Evolutionary conservation across 2,888 invertebrate species (phyloP).

Genomic region (Leptinotarsa rubiginosa): DNA sequence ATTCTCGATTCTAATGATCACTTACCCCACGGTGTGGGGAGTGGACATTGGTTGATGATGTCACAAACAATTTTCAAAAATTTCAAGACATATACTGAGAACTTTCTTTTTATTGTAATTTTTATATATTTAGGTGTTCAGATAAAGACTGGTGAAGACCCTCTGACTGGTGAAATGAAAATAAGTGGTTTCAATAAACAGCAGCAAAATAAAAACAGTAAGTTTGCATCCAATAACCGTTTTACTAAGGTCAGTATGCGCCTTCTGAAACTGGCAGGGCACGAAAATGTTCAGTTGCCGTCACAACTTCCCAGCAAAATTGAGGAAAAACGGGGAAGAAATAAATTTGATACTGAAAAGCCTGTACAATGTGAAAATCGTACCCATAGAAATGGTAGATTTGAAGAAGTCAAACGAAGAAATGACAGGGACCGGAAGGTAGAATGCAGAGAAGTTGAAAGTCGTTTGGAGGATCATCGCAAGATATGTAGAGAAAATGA

Average conservation of each 20-base stretch:
- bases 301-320: slow-evolving; percentile 40
- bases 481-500: slow-evolving; percentile 13
- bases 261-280: slow-evolving; percentile 51
- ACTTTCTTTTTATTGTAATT: no score
- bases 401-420: slow-evolving; percentile 34
- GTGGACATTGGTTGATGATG: no score
- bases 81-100: no score
- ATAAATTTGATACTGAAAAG: slow-evolving; percentile 63
- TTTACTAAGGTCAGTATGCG: slow-evolving; percentile 48
- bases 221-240: slow-evolving; percentile 34
- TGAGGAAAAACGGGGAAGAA: slow-evolving; percentile 56
- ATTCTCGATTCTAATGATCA: no score
- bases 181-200: slow-evolving; percentile 61
- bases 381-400: slow-evolving; percentile 36
- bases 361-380: slow-evolving; percentile 50
- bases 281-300: slow-evolving; percentile 38
- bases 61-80: no score
- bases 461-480: slow-evolving; percentile 15
- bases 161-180: slow-evolving; percentile 58
- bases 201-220: slow-evolving; percentile 45
- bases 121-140: slow-evolving; percentile 60
- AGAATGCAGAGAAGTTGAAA: slow-evolving; percentile 13
- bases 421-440: slow-evolving; percentile 26
- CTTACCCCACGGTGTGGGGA: no score
- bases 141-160: slow-evolving; percentile 64